Percentiles rank a stretch among this genome's conserved stretches.
Evolutionary conservation across 2,797 vertebrate genomes (phyloP).

Genomic region (Peromyscus attwateri): DNA sequence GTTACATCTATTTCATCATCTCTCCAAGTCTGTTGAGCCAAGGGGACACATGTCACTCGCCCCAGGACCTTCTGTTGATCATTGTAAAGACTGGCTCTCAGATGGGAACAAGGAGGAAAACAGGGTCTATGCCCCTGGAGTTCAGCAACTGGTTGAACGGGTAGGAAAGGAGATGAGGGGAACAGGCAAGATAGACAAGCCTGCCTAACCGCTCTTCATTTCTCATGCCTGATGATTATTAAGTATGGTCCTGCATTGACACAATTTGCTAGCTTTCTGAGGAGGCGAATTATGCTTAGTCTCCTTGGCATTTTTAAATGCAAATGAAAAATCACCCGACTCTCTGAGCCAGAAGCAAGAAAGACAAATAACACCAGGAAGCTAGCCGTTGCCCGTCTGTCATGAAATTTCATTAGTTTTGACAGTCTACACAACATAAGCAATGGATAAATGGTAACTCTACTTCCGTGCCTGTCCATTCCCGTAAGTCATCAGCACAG

Average conservation of each 20-base stretch:
- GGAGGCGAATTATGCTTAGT: constrained; percentile 89
- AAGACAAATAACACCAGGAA: constrained; percentile 88
- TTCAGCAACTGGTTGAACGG: constrained; percentile 80
- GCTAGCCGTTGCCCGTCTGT: constrained; percentile 86
- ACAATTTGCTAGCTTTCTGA: constrained; percentile 92
- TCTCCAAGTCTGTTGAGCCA: background rate
- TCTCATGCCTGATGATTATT: constrained; percentile 88
- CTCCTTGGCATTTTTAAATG: constrained; percentile 91
- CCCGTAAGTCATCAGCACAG: constrained; percentile 71
- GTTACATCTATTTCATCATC: constrained; percentile 56
- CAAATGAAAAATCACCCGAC: constrained; percentile 86
- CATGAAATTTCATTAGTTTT: constrained; percentile 89
- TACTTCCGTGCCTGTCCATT: constrained; percentile 78
- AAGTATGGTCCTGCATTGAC: constrained; percentile 92
- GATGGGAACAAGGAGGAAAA: background rate
- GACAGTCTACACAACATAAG: constrained; percentile 86
- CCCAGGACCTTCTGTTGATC: constrained; percentile 55
- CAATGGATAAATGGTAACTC: constrained; percentile 86
- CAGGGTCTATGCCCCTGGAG: constrained; percentile 78
- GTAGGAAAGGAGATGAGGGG: constrained; percentile 55
- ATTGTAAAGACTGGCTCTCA: constrained; percentile 36
- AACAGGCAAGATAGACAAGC: constrained; percentile 79
- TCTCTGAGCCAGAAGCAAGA: constrained; percentile 80
- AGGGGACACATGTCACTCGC: background rate
- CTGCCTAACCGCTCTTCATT: constrained; percentile 88